Evolutionary conservation across 1,140 invertebrate species (phyloP), one percentile per base, ranked within the genome.

Genomic region (Anastrepha obliqua): DNA sequence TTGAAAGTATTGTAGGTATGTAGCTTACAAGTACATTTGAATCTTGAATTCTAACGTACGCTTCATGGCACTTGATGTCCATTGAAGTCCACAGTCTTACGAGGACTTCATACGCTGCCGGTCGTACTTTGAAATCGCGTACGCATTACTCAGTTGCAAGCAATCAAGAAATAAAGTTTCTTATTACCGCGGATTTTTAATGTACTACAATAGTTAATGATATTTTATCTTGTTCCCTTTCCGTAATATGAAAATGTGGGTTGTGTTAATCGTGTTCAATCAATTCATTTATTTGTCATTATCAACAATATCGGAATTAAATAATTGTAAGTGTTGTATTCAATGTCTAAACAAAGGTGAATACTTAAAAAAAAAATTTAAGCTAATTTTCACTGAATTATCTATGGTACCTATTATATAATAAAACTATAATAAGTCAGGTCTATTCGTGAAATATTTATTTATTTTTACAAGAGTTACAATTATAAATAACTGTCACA

Each of bases 221-320:
- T 55, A 11, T 55, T 6, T 55, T 55, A 55, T 1, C 2, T 29
- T n/a, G 42, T 13, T 47, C 2, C 6, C n/a, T 8, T 15, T 7
- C 4, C 6, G 17, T 15, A 67, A 67, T 13, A 74, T 74, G 70
- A 74, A 44, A 6, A 11, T 11, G 17, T 81, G 74, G 74, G 6
- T 55, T 51, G 47, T 29, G 17, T 81, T 81, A n/a, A n/a, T 81
- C 29, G n/a, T 29, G 13, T 20, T 29, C 7, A 81, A 81, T 81
- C 74, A 81, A 55, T 81, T 81, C 9, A 8, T 81, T 51, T 55
- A 81, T 81, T 55, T 81, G 47, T 81, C 64, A 13, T 7, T 88
- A 2, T 64, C 88, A 59, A 88, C 88, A 58, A 87, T 88, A 86
- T 70, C 88, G 88, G 88, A 88, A 86, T 74, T 88, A 59, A 88